Evolutionary conservation across 2,113 vertebrate genomes (phyloP).

Genomic region (Paracanthobrama guichenoti): DNA sequence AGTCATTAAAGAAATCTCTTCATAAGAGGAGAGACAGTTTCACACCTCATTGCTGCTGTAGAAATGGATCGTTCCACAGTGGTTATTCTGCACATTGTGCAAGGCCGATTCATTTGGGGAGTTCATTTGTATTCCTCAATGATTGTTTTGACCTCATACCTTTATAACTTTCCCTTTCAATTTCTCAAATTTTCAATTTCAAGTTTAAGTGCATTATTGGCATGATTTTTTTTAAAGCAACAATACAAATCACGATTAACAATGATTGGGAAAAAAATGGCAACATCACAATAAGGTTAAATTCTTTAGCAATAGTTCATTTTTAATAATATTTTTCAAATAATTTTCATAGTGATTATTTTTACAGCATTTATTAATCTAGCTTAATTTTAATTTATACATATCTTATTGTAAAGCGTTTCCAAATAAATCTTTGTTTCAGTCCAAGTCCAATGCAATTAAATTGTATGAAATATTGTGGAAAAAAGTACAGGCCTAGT

Average conservation of each 20-base stretch:
- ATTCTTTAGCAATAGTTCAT: not conserved
- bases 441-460: not conserved
- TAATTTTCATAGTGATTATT: too few relatives aligned
- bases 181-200: not conserved
- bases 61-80: conserved; percentile 30
- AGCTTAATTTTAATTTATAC: not conserved
- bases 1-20: conserved; percentile 25
- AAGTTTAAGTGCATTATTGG: not conserved
- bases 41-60: conserved; percentile 36
- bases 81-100: conserved; percentile 14
- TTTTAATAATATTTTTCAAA: not conserved
- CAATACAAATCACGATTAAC: not conserved
- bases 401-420: not conserved
- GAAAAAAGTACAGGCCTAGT: not conserved
- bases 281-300: not conserved
- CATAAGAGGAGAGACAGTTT: conserved; percentile 34
- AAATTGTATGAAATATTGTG: not conserved
- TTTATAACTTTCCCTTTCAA: not conserved
- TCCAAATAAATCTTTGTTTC: not conserved
- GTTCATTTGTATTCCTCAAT: not conserved
- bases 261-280: not conserved
- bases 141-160: conserved; percentile 10
- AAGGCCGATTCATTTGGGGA: not conserved
- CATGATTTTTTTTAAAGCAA: not conserved
- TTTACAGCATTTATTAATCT: not conserved